Percentiles rank a stretch among this genome's conserved stretches.
phyloP scores from a whole-genome alignment of 2,888 invertebrate species.

The Chalcosyrphus nemorum region DNA sequence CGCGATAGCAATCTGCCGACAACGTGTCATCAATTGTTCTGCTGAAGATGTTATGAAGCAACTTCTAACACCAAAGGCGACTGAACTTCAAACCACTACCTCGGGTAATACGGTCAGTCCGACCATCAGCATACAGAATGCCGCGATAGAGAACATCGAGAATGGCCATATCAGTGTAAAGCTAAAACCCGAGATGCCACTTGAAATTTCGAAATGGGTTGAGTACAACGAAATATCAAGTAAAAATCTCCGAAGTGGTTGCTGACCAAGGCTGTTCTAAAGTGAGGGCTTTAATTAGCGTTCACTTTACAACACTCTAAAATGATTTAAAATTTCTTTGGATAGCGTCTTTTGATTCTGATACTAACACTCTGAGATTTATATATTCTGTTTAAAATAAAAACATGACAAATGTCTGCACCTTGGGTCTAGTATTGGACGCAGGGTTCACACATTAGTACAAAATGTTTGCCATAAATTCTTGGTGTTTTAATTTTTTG shows the following conservation, averaged over 20 bases:
- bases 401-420: neutral
- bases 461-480: too few relatives aligned
- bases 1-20: constrained; percentile 83
- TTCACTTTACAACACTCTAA: constrained; percentile 31
- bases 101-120: constrained; percentile 76
- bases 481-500: too few relatives aligned
- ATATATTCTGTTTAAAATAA: neutral
- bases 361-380: too few relatives aligned
- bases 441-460: neutral
- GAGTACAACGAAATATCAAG: constrained; percentile 89
- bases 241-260: constrained; percentile 84
- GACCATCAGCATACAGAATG: constrained; percentile 75
- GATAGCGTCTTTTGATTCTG: too few relatives aligned
- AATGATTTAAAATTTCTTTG: neutral
- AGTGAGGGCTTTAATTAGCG: constrained; percentile 8
- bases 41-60: constrained; percentile 83
- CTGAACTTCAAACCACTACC: constrained; percentile 75
- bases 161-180: constrained; percentile 78
- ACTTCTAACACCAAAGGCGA: constrained; percentile 77
- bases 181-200: constrained; percentile 85
- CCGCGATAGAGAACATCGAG: constrained; percentile 74
- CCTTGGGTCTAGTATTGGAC: neutral
- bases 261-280: constrained; percentile 76
- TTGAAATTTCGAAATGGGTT: constrained; percentile 87
- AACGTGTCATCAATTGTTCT: constrained; percentile 83